These are phyloP conservation scores for Drosophila glabriapex DNA, from an alignment of 2,888 invertebrate genomes.

Conservation along the genomic window DNA sequence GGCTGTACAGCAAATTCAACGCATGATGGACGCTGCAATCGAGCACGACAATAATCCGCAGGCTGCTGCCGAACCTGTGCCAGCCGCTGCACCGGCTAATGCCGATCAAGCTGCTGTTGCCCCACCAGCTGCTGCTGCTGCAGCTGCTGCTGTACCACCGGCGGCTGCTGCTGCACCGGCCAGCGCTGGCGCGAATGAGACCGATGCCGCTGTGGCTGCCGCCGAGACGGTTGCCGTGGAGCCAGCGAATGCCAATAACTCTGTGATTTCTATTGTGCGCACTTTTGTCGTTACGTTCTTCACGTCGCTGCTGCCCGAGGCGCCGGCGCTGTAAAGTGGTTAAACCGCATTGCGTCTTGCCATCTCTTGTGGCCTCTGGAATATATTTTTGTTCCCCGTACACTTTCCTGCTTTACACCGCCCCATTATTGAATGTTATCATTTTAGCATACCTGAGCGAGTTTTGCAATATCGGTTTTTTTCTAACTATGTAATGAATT, in stretches of 20 bases:
- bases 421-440: constrained; percentile 54
- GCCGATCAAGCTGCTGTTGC: constrained; percentile 36
- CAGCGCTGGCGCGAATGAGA: constrained; percentile 43
- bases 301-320: constrained; percentile 96
- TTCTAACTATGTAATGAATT: constrained; percentile 57
- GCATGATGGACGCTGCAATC: constrained; percentile 69
- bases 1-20: constrained; percentile 68
- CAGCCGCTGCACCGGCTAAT: constrained; percentile 25
- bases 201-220: constrained; percentile 48
- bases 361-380: constrained; percentile 33
- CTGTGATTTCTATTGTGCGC: constrained; percentile 92
- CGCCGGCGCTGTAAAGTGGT: constrained; percentile 86
- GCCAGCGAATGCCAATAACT: constrained; percentile 86
- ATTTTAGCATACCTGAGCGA: constrained; percentile 52
- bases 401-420: constrained; percentile 15
- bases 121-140: constrained; percentile 31
- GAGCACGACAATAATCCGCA: constrained; percentile 60
- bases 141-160: neutral
- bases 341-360: constrained; percentile 5
- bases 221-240: constrained; percentile 67
- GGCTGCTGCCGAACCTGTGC: constrained; percentile 54
- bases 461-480: constrained; percentile 62
- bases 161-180: constrained; percentile 21
- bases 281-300: constrained; percentile 97
- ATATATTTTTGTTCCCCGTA: constrained; percentile 12